Base-by-base conservation (phyloP, 2,888 invertebrate genomes). In the Auanema freiburgensis region DNA sequence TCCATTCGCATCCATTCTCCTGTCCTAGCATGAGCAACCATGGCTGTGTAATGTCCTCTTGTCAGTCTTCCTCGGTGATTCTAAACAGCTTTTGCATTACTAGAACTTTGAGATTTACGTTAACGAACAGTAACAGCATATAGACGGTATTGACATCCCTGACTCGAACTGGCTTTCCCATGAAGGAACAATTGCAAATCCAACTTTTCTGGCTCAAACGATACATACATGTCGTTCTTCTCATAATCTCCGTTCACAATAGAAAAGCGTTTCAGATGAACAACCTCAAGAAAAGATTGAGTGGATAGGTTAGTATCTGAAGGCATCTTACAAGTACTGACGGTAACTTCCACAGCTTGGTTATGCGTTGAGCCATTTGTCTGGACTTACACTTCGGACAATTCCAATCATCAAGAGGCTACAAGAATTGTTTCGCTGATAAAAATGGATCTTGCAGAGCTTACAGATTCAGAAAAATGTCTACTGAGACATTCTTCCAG, bases 61-160 rank as follows among this genome's bases (percentile, higher is more conserved):
- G 78, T 79, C 41, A 81, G 59, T 8, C 66, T 57, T n/a, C 81
- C 81, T 25, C 63, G 62, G 63, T 81, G 81, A 53, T 79, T 78
- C 80, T 80, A 25, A 61, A 61, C 24, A 21, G 16, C 12, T 21
- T 10, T 23, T 25, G n/a, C 42, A 12, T 50, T 18, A 25, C 16
- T 18, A 33, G 8, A 5, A 46, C 10, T 46, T n/a, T n/a, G n/a
- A n/a, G n/a, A n/a, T n/a, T n/a, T n/a, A n/a, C n/a, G n/a, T n/a
- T n/a, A n/a, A n/a, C n/a, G n/a, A n/a, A 80, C 80, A 66, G 81
- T 81, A 2, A 80, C 67, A 6, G 79, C 79, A 57, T 80, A 81
- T 25, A 82, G 69, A 56, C 56, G 56, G 55, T 79, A 81, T 8
- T 18, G 21, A 0, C 65, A 23, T 16, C 68, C 66, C 3, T 56